phyloP scores from a whole-genome alignment of 2,888 invertebrate genomes.

The Sepioteuthis lessoniana region DNA sequence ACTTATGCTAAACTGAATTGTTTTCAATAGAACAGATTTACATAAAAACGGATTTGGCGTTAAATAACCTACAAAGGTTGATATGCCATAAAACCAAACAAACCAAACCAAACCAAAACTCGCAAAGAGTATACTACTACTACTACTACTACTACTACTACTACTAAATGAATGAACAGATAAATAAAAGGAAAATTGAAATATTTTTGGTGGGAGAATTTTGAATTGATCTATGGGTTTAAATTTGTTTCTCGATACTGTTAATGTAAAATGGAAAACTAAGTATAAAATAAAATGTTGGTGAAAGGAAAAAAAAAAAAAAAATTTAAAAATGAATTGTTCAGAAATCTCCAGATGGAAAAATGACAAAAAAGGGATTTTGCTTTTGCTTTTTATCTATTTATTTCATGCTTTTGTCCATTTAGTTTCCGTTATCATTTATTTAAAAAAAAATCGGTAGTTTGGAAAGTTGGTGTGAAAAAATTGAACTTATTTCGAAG shows the following conservation, averaged over 20 bases:
- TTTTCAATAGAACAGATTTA: too few relatives aligned
- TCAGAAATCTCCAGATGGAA: neutral
- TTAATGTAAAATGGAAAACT: neutral
- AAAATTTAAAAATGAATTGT: too few relatives aligned
- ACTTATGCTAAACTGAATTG: too few relatives aligned
- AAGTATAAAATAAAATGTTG: neutral
- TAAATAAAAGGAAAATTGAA: neutral
- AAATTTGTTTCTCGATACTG: neutral
- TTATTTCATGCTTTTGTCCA: neutral
- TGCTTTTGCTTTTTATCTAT: neutral
- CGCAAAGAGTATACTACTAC: too few relatives aligned
- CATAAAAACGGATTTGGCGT: too few relatives aligned
- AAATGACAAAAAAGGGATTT: neutral
- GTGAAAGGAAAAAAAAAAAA: neutral
- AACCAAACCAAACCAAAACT: too few relatives aligned
- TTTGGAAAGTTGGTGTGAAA: neutral
- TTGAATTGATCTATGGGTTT: neutral
- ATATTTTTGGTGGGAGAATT: neutral
- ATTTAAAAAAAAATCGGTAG: neutral
- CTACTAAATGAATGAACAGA: neutral
- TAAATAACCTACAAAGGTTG: too few relatives aligned
- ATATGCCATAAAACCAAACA: too few relatives aligned
- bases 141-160: too few relatives aligned
- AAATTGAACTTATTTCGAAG: slow-evolving; percentile 33
- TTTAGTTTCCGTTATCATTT: neutral